Conservation (phyloP, 2,113 vertebrate genomes). For the Amphiprion ocellaris region DNA sequence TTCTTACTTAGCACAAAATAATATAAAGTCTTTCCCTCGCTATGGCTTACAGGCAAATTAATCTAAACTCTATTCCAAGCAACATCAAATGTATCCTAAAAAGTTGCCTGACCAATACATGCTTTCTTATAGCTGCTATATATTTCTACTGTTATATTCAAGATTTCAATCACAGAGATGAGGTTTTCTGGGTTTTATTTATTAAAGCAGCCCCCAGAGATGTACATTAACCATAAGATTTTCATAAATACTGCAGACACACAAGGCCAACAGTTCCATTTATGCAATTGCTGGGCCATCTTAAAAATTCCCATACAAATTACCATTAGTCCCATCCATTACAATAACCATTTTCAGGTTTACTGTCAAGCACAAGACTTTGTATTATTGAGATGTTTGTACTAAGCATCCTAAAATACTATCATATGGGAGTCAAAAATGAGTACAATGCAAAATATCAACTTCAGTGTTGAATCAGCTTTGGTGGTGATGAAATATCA, state of each 20-base stretch:
- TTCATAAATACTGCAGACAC: no score
- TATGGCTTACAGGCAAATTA: neutral
- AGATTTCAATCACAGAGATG: no score
- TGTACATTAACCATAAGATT: neutral
- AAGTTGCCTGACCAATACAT: neutral
- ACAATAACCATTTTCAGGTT: neutral
- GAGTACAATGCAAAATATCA: constrained; percentile 1
- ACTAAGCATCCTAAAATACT: neutral
- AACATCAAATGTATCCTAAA: neutral
- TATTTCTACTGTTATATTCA: no score
- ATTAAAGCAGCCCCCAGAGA: neutral
- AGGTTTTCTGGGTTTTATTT: no score
- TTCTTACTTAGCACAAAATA: neutral
- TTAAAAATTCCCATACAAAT: neutral
- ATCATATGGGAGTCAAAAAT: neutral
- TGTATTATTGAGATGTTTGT: neutral
- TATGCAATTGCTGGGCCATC: no score
- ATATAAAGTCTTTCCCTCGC: neutral
- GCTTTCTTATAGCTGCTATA: no score
- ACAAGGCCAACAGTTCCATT: no score
- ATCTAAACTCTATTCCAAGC: neutral
- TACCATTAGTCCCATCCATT: neutral
- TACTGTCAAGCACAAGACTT: neutral
- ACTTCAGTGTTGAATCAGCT: neutral
- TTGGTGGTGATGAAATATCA: neutral